Percentiles rank a stretch among this genome's conserved stretches.
Evolutionary conservation across 2,797 vertebrate genomes (phyloP).

Genomic region (Sebastes aleutianus): DNA sequence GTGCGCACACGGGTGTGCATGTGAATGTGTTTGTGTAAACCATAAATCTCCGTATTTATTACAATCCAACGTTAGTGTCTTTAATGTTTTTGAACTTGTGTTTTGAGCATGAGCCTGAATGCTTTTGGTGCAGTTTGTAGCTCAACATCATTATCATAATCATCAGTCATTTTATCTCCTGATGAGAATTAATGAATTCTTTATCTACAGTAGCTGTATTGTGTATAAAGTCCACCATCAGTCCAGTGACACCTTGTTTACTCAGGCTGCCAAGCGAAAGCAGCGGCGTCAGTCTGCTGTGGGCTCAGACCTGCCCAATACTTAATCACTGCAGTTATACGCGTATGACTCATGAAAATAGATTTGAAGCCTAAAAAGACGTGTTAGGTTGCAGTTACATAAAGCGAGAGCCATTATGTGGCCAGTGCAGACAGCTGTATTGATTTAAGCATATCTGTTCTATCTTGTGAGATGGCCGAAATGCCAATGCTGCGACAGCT

Average conservation of each 20-base stretch:
- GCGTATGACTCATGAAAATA: not conserved
- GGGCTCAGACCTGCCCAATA: not conserved
- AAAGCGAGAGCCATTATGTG: not conserved
- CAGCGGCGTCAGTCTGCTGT: not conserved
- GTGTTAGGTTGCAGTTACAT: not conserved
- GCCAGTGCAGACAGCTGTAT: not conserved
- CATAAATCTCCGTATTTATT: not conserved
- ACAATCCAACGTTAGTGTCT: not conserved
- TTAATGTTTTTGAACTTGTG: not conserved
- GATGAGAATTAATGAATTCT: not conserved
- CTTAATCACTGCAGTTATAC: not conserved
- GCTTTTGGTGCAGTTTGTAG: not conserved
- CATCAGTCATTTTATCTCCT: not conserved
- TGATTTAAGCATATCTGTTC: not conserved
- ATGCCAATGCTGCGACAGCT: not conserved
- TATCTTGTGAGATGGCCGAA: not conserved
- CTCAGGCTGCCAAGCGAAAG: not conserved
- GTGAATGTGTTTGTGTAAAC: not conserved
- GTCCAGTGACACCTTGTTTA: not conserved
- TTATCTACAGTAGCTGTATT: not conserved
- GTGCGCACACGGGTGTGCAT: not conserved
- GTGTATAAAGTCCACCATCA: not conserved
- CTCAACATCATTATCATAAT: not conserved
- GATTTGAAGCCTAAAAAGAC: not conserved
- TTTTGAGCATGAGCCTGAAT: not conserved